Percentiles rank a stretch among this genome's conserved stretches.
These are phyloP conservation scores for Nannospalax galili DNA, from an alignment of 2,113 vertebrate species.

Conservation along the genomic window DNA sequence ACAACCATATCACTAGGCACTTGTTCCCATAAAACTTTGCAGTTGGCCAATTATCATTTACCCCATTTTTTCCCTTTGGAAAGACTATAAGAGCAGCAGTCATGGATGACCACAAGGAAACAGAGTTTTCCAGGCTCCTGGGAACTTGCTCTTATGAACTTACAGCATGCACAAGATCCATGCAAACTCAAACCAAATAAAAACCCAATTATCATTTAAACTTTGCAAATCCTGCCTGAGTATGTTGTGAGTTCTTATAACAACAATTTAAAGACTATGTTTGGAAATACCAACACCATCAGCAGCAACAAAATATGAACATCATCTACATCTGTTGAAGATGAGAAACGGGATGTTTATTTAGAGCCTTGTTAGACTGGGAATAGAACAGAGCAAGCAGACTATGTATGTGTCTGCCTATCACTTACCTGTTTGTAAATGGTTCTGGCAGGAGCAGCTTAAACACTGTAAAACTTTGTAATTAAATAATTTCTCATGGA, in stretches of 20 bases:
- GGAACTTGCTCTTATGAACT: too few relatives aligned
- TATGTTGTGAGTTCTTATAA: slow-evolving; percentile 36
- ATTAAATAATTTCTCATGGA: slow-evolving; percentile 63
- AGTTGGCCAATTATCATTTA: background rate
- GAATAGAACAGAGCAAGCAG: background rate
- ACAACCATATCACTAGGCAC: background rate
- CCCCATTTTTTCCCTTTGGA: too few relatives aligned
- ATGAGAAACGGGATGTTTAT: background rate
- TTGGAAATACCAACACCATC: background rate
- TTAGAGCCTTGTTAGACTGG: background rate
- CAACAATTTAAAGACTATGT: slow-evolving; percentile 2
- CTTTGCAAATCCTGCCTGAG: background rate
- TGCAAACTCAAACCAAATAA: too few relatives aligned
- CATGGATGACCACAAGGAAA: too few relatives aligned
- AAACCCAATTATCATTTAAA: slow-evolving; percentile 24
- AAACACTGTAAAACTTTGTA: slow-evolving; percentile 47
- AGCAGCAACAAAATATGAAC: background rate
- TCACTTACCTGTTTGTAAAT: slow-evolving; percentile 37
- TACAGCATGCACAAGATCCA: too few relatives aligned
- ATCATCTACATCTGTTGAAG: background rate
- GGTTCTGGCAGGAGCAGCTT: slow-evolving; percentile 16
- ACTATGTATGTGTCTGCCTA: background rate
- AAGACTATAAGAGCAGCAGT: too few relatives aligned
- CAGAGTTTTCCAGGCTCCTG: too few relatives aligned
- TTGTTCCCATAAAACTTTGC: slow-evolving; percentile 1